Percentiles rank a stretch among this genome's conserved stretches.
phyloP scores from a whole-genome alignment of 2,113 vertebrate species.

The Tupaia chinensis region DNA sequence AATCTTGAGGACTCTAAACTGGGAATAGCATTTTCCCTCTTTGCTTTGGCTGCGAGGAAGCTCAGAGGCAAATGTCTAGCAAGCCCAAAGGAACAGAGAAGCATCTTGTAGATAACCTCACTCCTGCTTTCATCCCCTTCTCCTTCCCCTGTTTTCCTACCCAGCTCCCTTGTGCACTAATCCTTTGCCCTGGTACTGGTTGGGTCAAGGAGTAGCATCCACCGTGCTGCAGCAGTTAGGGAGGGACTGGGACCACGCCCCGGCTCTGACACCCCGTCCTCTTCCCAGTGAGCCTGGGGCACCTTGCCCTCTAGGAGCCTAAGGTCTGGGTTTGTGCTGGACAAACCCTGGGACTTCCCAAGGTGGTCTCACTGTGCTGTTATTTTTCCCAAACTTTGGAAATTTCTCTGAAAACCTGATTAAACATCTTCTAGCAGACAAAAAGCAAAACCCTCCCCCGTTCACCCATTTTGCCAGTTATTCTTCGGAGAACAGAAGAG shows the following conservation, averaged over 20 bases:
- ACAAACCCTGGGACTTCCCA: background rate
- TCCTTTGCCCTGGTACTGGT: background rate
- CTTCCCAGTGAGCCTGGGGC: background rate
- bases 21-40: background rate
- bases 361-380: background rate
- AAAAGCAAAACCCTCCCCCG: background rate
- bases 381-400: background rate
- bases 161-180: background rate
- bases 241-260: background rate
- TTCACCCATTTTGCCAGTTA: background rate
- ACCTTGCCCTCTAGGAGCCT: background rate
- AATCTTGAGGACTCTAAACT: background rate
- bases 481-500: background rate
- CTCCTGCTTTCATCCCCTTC: background rate
- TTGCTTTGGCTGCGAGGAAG: background rate
- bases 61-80: background rate
- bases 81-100: accelerated
- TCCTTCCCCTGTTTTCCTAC: too few relatives aligned
- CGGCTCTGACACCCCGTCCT: background rate
- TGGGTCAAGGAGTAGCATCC: background rate
- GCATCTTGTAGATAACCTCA: too few relatives aligned
- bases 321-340: accelerated
- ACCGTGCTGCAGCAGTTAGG: accelerated
- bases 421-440: background rate
- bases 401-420: background rate